phyloP scores from a whole-genome alignment of 2,113 vertebrate species.

The Sorex fumeus region DNA sequence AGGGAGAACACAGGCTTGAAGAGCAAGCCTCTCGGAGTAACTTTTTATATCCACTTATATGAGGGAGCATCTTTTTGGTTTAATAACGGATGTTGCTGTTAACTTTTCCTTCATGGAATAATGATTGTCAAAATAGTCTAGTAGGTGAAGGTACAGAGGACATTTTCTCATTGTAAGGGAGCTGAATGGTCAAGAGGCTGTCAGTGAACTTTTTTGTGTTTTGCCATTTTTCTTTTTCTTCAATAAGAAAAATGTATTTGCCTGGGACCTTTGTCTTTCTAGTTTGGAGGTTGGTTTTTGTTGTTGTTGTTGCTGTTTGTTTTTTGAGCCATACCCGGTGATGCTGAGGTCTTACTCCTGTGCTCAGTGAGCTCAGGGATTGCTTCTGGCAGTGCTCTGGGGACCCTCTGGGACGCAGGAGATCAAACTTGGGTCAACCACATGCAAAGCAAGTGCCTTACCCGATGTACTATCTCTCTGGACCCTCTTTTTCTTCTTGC shows the following conservation, averaged over 20 bases:
- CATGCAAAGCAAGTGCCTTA: too few species aligned
- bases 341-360: too few species aligned
- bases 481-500: too few species aligned
- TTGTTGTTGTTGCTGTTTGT: background rate
- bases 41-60: conserved; percentile 6
- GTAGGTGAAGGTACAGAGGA: background rate
- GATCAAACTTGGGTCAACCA: too few species aligned
- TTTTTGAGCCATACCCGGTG: too few species aligned
- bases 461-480: too few species aligned
- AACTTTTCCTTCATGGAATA: background rate
- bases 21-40: too few species aligned
- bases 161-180: background rate
- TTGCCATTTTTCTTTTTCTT: conserved; percentile 8
- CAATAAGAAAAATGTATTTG: conserved; percentile 52
- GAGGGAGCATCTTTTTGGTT: conserved; percentile 10
- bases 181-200: background rate
- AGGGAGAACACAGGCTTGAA: too few species aligned
- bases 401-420: too few species aligned
- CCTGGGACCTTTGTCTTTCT: background rate
- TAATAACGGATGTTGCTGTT: conserved; percentile 29
- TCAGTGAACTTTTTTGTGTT: background rate
- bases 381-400: too few species aligned
- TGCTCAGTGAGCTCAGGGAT: too few species aligned
- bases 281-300: background rate
- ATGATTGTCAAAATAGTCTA: background rate